Evolutionary conservation across 2,113 vertebrate species (phyloP).

Genomic region (Arothron firmamentum): DNA sequence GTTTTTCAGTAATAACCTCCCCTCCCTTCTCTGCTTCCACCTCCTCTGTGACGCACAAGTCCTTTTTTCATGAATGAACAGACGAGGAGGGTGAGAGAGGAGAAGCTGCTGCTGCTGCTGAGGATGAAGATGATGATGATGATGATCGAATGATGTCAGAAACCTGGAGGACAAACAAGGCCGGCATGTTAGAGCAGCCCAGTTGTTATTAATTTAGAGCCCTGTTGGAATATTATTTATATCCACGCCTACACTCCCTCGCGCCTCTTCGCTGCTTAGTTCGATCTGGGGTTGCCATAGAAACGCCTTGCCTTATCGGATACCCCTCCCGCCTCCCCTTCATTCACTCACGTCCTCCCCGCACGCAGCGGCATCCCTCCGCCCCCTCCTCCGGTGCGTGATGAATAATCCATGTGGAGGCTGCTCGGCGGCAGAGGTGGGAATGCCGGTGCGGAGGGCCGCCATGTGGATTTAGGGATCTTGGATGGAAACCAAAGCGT

Average conservation of each 20-base stretch:
- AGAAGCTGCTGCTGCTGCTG: constrained; percentile 19
- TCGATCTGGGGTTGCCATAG: constrained; percentile 58
- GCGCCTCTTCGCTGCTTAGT: constrained; percentile 35
- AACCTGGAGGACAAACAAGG: not conserved
- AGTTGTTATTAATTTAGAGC: not conserved
- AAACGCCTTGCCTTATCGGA: constrained; percentile 54
- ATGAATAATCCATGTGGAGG: constrained; percentile 64
- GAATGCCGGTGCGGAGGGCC: constrained; percentile 33
- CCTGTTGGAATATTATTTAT: too few relatives aligned
- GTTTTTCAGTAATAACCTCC: constrained; percentile 29
- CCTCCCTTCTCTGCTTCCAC: constrained; percentile 17
- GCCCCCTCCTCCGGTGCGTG: constrained; percentile 6
- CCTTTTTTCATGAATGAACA: constrained; percentile 61
- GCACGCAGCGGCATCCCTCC: constrained; percentile 44
- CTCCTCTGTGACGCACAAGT: constrained; percentile 58
- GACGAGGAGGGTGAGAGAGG: constrained; percentile 10
- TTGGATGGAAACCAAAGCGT: not conserved
- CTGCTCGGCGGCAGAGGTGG: constrained; percentile 34
- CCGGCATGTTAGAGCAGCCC: not conserved
- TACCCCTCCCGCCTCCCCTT: constrained; percentile 27
- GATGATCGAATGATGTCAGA: constrained; percentile 22
- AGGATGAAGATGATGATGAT: constrained; percentile 8
- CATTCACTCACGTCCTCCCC: constrained; percentile 43
- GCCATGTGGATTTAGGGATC: constrained; percentile 34
- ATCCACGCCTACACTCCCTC: constrained; percentile 17